Conservation (phyloP, 1,140 invertebrate species). For the Drosophila seguyi region DNA sequence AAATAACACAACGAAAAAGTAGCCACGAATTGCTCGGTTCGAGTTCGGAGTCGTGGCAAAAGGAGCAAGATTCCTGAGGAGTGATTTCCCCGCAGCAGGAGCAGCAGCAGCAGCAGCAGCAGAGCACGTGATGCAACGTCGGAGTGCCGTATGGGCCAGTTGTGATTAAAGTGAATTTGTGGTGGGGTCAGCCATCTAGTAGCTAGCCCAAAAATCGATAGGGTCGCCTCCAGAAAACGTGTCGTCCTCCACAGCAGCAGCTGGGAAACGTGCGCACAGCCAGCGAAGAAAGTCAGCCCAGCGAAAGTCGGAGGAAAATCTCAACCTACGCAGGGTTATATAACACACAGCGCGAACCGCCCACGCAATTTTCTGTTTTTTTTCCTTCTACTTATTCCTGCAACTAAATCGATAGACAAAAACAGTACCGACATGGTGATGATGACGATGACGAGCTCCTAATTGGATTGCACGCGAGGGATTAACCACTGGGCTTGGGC, state of each 20-base stretch:
- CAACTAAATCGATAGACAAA: conserved; percentile 60
- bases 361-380: conserved; percentile 21
- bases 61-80: neutral
- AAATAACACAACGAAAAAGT: conserved; percentile 9
- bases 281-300: conserved; percentile 17
- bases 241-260: conserved; percentile 37
- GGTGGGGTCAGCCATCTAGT: conserved; percentile 23
- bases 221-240: conserved; percentile 36
- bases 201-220: conserved; percentile 51
- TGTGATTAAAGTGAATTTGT: conserved; percentile 50
- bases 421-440: conserved; percentile 36
- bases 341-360: conserved; percentile 47
- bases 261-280: conserved; percentile 55
- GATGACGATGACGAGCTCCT: conserved; percentile 32
- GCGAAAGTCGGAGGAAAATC: conserved; percentile 49
- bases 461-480: conserved; percentile 68
- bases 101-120: neutral
- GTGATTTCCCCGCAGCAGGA: neutral
- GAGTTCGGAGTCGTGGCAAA: conserved; percentile 3
- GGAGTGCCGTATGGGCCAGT: conserved; percentile 32
- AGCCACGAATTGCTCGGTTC: conserved; percentile 11
- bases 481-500: conserved; percentile 35
- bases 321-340: conserved; percentile 60
- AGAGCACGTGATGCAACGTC: conserved; percentile 56
- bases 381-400: neutral